These are phyloP conservation scores for Mormoops blainvillei DNA, from an alignment of 2,113 vertebrate species.

Conservation along the genomic window DNA sequence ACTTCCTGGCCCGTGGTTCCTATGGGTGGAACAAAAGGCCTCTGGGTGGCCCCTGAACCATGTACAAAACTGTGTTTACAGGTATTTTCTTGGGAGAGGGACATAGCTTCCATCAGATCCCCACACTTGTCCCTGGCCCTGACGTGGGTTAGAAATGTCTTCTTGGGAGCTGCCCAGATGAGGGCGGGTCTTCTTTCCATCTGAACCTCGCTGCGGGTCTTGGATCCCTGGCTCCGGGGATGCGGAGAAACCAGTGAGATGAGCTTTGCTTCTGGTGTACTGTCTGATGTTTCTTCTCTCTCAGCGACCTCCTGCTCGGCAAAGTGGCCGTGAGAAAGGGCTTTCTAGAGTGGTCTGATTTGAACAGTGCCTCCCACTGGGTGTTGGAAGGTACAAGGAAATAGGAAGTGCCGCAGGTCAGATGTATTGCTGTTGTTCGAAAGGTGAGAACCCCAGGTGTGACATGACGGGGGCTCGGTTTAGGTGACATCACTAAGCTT, in stretches of 20 bases:
- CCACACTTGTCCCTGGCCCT: neutral
- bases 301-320: neutral
- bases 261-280: neutral
- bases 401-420: accelerated
- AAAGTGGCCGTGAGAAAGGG: neutral
- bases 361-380: neutral
- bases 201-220: neutral
- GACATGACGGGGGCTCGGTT: neutral
- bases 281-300: too few relatives aligned
- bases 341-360: neutral
- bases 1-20: neutral
- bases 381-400: neutral
- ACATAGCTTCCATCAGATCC: constrained; percentile 16
- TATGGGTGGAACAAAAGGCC: neutral
- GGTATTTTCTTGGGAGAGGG: neutral
- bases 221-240: neutral
- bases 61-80: neutral
- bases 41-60: neutral
- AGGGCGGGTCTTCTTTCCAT: neutral
- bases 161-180: neutral
- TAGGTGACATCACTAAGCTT: neutral
- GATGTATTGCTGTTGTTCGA: neutral
- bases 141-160: neutral
- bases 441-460: neutral
- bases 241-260: accelerated